A percentile compares a stretch with the other conserved stretches of the same genome.
phyloP scores from a whole-genome alignment of 2,888 invertebrate species.

The Callinectes sapidus region DNA sequence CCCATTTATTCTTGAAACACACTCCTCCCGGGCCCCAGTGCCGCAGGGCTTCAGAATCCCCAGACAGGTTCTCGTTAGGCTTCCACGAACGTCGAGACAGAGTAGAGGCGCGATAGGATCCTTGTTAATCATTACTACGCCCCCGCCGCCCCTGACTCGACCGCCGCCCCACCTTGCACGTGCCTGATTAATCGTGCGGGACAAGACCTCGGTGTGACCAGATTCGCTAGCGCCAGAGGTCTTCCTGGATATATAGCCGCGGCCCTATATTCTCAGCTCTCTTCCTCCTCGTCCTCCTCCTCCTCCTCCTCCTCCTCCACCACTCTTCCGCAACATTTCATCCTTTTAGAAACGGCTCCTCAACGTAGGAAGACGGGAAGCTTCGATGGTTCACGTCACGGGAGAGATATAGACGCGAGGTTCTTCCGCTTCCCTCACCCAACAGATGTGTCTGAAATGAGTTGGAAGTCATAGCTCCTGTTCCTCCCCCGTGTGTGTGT shows the following conservation, averaged over 20 bases:
- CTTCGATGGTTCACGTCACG: not conserved
- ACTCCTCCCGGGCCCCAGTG: not conserved
- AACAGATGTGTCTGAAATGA: not conserved
- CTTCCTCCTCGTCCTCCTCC: no score
- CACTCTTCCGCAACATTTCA: conserved; percentile 26
- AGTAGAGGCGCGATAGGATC: not conserved
- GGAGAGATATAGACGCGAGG: not conserved
- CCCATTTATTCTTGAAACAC: not conserved
- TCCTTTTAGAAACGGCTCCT: not conserved
- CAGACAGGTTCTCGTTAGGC: conserved; percentile 5
- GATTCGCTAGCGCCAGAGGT: conserved; percentile 2
- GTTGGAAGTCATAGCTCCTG: conserved; percentile 22
- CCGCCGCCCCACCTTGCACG: not conserved
- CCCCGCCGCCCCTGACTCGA: not conserved
- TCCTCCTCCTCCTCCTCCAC: conserved; percentile 1
- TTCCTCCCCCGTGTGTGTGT: not conserved
- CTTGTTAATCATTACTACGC: conserved; percentile 4
- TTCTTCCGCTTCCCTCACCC: conserved; percentile 14
- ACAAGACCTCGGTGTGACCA: not conserved
- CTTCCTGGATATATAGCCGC: not conserved
- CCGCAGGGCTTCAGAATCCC: not conserved
- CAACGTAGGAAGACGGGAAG: not conserved
- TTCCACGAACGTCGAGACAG: conserved; percentile 11
- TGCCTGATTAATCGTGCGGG: conserved; percentile 18
- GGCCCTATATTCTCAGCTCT: not conserved